Evolutionary conservation across 2,797 vertebrate genomes (phyloP).

Genomic region (Ambastaia sidthimunki): DNA sequence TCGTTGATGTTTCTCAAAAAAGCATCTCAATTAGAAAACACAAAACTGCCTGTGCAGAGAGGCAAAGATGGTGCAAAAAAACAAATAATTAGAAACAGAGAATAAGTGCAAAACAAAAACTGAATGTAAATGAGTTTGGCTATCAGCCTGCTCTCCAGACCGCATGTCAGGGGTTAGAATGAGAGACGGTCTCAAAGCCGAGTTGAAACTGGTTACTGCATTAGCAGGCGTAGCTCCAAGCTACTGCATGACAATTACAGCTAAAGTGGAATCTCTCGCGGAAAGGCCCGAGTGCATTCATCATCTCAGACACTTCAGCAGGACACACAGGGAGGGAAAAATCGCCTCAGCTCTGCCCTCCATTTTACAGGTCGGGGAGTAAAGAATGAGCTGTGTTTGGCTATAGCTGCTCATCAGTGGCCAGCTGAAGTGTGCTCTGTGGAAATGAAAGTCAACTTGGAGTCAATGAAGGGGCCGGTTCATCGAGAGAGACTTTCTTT

Average conservation of each 20-base stretch:
- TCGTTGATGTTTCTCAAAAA: constrained; percentile 62
- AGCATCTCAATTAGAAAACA: constrained; percentile 66
- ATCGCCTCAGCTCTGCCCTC: constrained; percentile 54
- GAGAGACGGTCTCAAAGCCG: neutral
- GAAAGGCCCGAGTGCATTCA: constrained; percentile 49
- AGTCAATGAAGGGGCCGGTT: constrained; percentile 50
- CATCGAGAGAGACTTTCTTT: constrained; percentile 30
- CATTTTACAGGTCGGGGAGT: constrained; percentile 57
- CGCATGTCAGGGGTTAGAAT: constrained; percentile 30
- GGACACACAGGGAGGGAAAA: constrained; percentile 34
- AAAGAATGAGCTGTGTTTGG: constrained; percentile 53
- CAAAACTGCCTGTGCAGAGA: neutral
- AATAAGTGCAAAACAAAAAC: neutral
- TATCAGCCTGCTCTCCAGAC: constrained; percentile 18
- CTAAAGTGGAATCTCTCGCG: constrained; percentile 46
- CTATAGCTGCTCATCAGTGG: constrained; percentile 48
- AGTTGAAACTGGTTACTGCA: constrained; percentile 39
- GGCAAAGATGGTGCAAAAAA: constrained; percentile 8
- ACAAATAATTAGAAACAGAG: constrained; percentile 2
- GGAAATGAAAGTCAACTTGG: constrained; percentile 54
- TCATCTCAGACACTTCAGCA: constrained; percentile 46
- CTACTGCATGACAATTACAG: constrained; percentile 51
- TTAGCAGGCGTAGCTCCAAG: constrained; percentile 44
- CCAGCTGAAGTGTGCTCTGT: constrained; percentile 38
- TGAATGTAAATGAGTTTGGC: constrained; percentile 13